Base-by-base conservation (phyloP, 2,113 vertebrate genomes). In the Eudyptes chrysolophus region DNA sequence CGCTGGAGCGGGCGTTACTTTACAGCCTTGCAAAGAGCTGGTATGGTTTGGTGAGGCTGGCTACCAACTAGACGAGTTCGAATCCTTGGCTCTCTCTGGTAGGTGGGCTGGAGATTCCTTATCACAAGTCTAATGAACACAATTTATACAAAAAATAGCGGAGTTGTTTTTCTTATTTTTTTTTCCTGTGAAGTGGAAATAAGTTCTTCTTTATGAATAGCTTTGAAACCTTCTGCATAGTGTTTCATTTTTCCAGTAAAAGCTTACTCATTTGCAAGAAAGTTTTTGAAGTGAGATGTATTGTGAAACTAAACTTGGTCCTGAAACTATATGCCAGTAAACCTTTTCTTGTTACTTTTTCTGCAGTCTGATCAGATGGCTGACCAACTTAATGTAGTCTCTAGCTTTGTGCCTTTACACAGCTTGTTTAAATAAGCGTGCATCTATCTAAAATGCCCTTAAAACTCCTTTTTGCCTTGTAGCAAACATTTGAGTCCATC, bases 11-110 rank as follows among this genome's bases (percentile, higher is more conserved):
- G 11, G 11, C 20, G 10, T 48, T 77, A 6, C 34, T 65, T n/a
- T 16, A 54, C 58, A 90, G 57, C 52, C 52, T 75, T 60, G 26
- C 26, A 68, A 32, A 60, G 89, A 51, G 66, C 51, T 58, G 27
- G 4, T 49, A 8, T 0, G 7, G 32, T 34, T 66, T 16, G 30
- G 15, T 64, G 72, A 40, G 75, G 34, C 36, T 88, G 54, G 24
- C 24, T 86, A 4, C 46, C 0, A 0, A 17, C 44, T n/a, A 51
- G 27, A 21, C 7, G 7, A 16, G 17, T 62, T 70, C 1, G 2
- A 55, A 34, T 46, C n/a, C 34, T 75, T 64, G 51, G 22, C 3
- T 5, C 8, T 11, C 10, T 68, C 7, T 36, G 48, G 14, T 44
- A 77, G 46, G 9, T 62, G 38, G 36, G 36, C 51, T 89, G 60